These are phyloP conservation scores for Gopherus evgoodei DNA, from an alignment of 2,113 vertebrate genomes.

Conservation along the genomic window DNA sequence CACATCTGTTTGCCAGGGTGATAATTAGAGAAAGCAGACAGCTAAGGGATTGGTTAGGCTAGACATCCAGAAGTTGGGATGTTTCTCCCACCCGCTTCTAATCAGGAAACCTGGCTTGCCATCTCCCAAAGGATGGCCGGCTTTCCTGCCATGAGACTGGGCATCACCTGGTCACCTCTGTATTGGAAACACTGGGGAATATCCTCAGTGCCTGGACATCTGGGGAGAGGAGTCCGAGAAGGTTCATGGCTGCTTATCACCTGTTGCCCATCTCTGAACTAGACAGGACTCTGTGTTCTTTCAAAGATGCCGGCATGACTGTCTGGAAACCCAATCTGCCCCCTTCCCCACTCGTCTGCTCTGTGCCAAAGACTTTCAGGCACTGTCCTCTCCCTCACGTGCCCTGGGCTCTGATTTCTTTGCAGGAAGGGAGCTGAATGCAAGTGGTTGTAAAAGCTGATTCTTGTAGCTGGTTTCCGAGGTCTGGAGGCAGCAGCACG, in stretches of 20 bases:
- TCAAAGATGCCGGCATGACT: neutral
- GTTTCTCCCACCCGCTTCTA: neutral
- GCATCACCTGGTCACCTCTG: neutral
- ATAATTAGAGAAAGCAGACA: neutral
- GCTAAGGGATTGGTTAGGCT: neutral
- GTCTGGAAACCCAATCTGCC: neutral
- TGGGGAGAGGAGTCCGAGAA: neutral
- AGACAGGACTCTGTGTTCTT: neutral
- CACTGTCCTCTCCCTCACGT: neutral
- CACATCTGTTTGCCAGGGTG: neutral
- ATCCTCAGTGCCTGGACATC: too few relatives aligned
- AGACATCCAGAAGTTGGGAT: neutral
- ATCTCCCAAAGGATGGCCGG: neutral
- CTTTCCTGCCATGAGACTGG: neutral
- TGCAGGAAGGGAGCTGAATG: rapidly evolving
- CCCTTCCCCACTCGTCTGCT: neutral
- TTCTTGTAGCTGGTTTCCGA: rapidly evolving
- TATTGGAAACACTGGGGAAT: neutral
- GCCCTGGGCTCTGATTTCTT: rapidly evolving
- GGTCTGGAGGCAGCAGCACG: neutral
- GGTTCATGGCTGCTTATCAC: neutral
- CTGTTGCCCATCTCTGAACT: neutral
- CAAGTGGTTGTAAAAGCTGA: rapidly evolving
- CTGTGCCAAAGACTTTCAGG: neutral
- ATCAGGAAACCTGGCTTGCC: neutral